A percentile compares a stretch with the other conserved stretches of the same genome.
These are phyloP conservation scores for Manis javanica DNA, from an alignment of 2,797 vertebrate genomes.

Conservation along the genomic window DNA sequence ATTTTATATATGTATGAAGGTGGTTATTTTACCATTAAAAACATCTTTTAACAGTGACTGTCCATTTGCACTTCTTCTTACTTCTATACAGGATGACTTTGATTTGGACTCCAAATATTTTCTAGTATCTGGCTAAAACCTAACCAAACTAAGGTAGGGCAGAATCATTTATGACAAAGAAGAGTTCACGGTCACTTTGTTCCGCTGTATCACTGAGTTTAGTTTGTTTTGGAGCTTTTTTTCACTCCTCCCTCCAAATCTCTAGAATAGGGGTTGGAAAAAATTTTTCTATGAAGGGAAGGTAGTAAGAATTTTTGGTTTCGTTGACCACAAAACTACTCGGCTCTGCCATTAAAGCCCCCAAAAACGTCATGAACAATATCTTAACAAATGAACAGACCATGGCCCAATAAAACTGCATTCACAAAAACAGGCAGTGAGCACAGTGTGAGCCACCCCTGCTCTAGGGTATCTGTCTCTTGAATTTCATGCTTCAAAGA, in stretches of 20 bases:
- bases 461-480: background rate
- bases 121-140: background rate
- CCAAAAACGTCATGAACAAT: background rate
- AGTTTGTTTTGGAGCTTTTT: background rate
- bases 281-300: background rate
- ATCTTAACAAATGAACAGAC: background rate
- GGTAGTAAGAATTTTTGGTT: background rate
- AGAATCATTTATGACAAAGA: background rate
- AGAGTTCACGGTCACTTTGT: background rate
- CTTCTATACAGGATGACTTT: background rate
- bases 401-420: background rate
- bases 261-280: background rate
- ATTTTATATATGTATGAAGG: background rate
- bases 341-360: background rate
- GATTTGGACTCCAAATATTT: background rate
- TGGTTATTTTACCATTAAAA: background rate
- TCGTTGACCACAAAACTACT: background rate
- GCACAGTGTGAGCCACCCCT: too few relatives aligned
- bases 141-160: background rate
- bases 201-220: background rate
- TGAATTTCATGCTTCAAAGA: background rate
- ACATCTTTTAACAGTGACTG: background rate
- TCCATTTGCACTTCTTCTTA: background rate
- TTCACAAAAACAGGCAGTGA: background rate
- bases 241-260: background rate